Conservation (phyloP, 2,113 vertebrate genomes). For the Chamaetylas fuelleborni region DNA sequence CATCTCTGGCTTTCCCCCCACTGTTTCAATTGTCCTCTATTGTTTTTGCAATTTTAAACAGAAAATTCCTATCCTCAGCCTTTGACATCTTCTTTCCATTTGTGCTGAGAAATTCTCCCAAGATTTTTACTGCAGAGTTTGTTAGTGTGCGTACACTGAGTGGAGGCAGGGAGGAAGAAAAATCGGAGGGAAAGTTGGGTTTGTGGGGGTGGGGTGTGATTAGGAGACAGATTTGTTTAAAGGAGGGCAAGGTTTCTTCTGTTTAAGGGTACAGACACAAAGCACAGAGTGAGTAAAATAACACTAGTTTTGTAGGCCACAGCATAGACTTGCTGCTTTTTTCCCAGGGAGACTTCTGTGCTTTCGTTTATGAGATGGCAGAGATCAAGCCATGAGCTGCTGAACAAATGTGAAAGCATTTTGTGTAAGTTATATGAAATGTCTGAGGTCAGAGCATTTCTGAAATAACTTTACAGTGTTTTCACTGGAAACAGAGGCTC, state of each 20-base stretch:
- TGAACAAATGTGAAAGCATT: slow-evolving; percentile 51
- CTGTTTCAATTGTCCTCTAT: background rate
- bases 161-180: background rate
- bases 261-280: slow-evolving; percentile 36
- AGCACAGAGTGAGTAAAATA: slow-evolving; percentile 49
- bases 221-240: slow-evolving; percentile 50
- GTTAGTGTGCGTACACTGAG: background rate
- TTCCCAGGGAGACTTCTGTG: slow-evolving; percentile 39
- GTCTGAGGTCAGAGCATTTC: slow-evolving; percentile 54
- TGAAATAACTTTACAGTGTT: slow-evolving; percentile 53
- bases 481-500: slow-evolving; percentile 61
- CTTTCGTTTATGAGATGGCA: slow-evolving; percentile 44
- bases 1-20: background rate
- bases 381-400: slow-evolving; percentile 19
- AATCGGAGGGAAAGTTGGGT: background rate
- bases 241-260: slow-evolving; percentile 42
- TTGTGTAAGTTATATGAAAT: slow-evolving; percentile 24
- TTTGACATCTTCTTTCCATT: slow-evolving; percentile 59
- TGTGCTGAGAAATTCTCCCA: slow-evolving; percentile 22
- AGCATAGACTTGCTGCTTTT: slow-evolving; percentile 8
- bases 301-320: slow-evolving; percentile 11
- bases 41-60: slow-evolving; percentile 1
- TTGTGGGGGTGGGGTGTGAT: background rate
- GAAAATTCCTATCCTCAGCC: slow-evolving; percentile 24
- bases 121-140: slow-evolving; percentile 28